These are phyloP conservation scores for Jacana jacana DNA, from an alignment of 2,113 vertebrate species.

Conservation along the genomic window DNA sequence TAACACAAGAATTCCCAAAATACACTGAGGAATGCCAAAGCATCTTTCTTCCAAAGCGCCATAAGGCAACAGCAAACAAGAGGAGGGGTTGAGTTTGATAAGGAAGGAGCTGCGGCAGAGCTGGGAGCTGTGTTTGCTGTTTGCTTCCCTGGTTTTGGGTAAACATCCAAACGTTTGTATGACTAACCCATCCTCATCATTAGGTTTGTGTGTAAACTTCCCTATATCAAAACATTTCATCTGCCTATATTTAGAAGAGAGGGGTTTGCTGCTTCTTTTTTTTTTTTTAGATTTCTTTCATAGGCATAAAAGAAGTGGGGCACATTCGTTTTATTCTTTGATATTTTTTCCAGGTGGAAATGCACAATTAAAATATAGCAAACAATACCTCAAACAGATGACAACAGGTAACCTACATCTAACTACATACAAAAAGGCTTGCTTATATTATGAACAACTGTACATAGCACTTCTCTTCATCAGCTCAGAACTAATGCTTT, in stretches of 20 bases:
- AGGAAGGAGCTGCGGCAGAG: background rate
- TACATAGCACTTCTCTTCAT: background rate
- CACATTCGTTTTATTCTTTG: background rate
- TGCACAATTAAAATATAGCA: background rate
- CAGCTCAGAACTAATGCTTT: background rate
- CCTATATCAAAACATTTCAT: background rate
- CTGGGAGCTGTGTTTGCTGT: background rate
- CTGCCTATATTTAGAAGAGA: background rate
- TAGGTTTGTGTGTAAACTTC: background rate
- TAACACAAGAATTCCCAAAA: background rate
- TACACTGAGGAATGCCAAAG: background rate
- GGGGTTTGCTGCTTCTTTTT: background rate
- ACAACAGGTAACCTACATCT: background rate
- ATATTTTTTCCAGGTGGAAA: background rate
- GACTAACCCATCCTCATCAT: constrained; percentile 10
- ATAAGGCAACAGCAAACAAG: background rate
- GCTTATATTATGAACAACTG: background rate
- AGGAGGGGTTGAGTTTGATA: background rate
- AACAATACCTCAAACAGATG: background rate
- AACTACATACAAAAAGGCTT: background rate
- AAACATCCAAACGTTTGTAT: constrained; percentile 1
- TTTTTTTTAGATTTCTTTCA: background rate
- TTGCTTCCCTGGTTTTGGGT: background rate
- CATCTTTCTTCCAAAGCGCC: background rate
- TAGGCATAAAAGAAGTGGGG: background rate